These are phyloP conservation scores for Meda fulgida DNA, from an alignment of 2,797 vertebrate genomes.

Conservation along the genomic window DNA sequence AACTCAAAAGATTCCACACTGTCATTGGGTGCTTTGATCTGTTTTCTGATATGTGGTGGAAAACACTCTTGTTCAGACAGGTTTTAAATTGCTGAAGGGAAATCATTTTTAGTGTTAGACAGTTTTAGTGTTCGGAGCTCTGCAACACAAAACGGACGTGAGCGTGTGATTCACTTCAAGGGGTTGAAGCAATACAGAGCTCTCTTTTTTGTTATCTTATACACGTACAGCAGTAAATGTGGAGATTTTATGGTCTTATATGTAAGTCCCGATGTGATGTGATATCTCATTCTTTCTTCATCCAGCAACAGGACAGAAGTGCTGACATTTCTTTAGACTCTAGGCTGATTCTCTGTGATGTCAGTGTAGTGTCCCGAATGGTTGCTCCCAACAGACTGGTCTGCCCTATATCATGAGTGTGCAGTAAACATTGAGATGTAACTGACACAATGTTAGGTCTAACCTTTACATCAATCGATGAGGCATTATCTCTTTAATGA, in stretches of 20 bases:
- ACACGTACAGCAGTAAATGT: neutral
- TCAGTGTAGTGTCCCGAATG: slow-evolving; percentile 36
- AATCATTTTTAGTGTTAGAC: slow-evolving; percentile 35
- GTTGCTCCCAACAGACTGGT: slow-evolving; percentile 33
- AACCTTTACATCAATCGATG: slow-evolving; percentile 28
- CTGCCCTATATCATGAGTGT: neutral
- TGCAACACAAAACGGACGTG: neutral
- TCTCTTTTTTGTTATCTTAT: slow-evolving; percentile 16
- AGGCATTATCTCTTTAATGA: slow-evolving; percentile 32
- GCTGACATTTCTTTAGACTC: slow-evolving; percentile 54
- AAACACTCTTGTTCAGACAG: slow-evolving; percentile 38
- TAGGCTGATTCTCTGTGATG: slow-evolving; percentile 39
- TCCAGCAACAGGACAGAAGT: slow-evolving; percentile 48
- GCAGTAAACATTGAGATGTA: slow-evolving; percentile 13
- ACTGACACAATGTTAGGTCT: slow-evolving; percentile 25
- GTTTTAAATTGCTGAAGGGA: slow-evolving; percentile 43
- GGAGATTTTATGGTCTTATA: slow-evolving; percentile 13
- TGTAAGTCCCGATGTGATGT: slow-evolving; percentile 27
- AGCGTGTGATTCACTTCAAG: neutral
- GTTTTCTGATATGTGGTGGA: slow-evolving; percentile 32
- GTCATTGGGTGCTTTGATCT: slow-evolving; percentile 41
- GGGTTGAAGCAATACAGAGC: neutral
- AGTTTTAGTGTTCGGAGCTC: slow-evolving; percentile 16
- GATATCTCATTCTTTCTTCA: slow-evolving; percentile 19
- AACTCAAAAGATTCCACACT: slow-evolving; percentile 41